Conservation (phyloP, 1,140 invertebrate genomes). For the Hormaphis cornu region DNA sequence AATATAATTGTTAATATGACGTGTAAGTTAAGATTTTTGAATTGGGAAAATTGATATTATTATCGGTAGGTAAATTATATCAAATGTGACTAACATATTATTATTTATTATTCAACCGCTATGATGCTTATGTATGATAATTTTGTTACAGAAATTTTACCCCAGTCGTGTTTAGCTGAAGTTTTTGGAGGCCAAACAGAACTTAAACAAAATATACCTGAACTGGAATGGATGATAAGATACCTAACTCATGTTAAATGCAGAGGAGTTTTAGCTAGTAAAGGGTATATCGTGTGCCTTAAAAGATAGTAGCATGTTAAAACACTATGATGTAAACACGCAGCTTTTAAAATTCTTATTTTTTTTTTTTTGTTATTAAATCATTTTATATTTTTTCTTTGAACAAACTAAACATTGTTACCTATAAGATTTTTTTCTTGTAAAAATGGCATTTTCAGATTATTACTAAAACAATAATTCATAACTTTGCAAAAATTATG, state of each 20-base stretch:
- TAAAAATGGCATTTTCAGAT: constrained; percentile 1
- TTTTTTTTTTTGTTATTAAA: background rate
- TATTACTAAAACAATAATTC: background rate
- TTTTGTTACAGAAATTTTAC: constrained; percentile 25
- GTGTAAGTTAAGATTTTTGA: too few relatives aligned
- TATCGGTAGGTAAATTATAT: too few relatives aligned
- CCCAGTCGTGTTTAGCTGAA: constrained; percentile 18
- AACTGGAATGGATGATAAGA: constrained; percentile 60
- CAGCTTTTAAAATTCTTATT: background rate
- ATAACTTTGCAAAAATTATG: background rate
- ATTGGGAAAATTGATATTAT: too few relatives aligned
- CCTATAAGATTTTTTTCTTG: constrained; percentile 2
- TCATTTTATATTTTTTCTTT: constrained; percentile 16
- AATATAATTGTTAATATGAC: too few relatives aligned
- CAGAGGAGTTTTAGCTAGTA: constrained; percentile 75
- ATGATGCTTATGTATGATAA: too few relatives aligned
- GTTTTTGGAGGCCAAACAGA: background rate
- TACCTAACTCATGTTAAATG: constrained; percentile 84
- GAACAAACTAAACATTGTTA: constrained; percentile 15
- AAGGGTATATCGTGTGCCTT: constrained; percentile 60
- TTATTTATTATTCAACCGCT: too few relatives aligned
- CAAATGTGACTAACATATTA: too few relatives aligned
- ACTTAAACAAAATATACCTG: background rate
- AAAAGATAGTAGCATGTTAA: background rate
- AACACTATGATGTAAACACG: background rate